Conservation (phyloP, 2,888 invertebrate species). For the Cheilosia vernalis region DNA sequence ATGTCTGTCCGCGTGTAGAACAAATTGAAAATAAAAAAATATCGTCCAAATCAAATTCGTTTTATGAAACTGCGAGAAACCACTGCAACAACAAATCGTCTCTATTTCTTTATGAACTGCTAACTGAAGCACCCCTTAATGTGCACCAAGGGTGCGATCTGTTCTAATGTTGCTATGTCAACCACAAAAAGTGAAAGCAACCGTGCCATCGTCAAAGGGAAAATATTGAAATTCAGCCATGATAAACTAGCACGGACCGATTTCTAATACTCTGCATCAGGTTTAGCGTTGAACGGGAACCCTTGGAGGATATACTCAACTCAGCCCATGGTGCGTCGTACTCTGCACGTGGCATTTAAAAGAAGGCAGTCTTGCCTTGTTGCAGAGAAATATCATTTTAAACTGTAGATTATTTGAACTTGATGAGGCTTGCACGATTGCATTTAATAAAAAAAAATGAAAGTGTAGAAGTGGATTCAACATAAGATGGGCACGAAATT, state of each 20-base stretch:
- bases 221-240: slow-evolving; percentile 66
- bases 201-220: slow-evolving; percentile 3
- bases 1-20: slow-evolving; percentile 69
- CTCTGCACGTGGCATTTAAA: slow-evolving; percentile 59
- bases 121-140: slow-evolving; percentile 72
- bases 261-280: slow-evolving; percentile 66
- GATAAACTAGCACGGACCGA: slow-evolving; percentile 49
- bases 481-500: no score
- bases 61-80: slow-evolving; percentile 57
- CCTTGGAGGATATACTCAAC: slow-evolving; percentile 32
- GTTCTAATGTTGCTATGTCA: slow-evolving; percentile 60
- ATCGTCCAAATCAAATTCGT: slow-evolving; percentile 38
- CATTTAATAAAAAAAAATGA: neutral
- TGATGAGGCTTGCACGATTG: neutral
- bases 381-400: slow-evolving; percentile 11
- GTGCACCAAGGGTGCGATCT: slow-evolving; percentile 66
- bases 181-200: slow-evolving; percentile 58
- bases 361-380: slow-evolving; percentile 3
- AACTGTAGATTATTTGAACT: slow-evolving; percentile 2
- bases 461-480: no score
- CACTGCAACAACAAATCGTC: slow-evolving; percentile 67
- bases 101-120: slow-evolving; percentile 67
- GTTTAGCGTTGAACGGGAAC: slow-evolving; percentile 43
- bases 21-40: slow-evolving; percentile 63
- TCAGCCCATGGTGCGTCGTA: neutral